Base-by-base conservation (phyloP, 2,888 invertebrate genomes). In the Phanerotoma sp. region DNA sequence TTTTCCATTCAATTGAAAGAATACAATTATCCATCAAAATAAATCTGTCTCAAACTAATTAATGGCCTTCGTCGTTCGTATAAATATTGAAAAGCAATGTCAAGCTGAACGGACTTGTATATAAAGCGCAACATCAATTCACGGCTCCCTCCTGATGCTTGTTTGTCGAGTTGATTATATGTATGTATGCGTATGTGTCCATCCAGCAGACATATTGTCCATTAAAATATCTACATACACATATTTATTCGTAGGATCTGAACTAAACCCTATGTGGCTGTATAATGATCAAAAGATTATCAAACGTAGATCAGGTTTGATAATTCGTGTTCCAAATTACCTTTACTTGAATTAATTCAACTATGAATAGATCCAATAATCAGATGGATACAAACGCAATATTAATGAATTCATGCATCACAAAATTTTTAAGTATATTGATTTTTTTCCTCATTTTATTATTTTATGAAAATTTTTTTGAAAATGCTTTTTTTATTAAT, bases 101-200 rank as follows among this genome's bases (percentile, higher is more conserved):
- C 13, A 37, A 48, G 37, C 16, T 44, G 44, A 47, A 49, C 50
- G 51, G 49, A 45, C 37, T 46, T 51, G 51, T 49, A 44, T 21
- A 37, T 41, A 21, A 51, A 45, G 45, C 45, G 45, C 54, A 51
- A 53, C 41, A 32, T 41, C 45, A 28, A 25, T 21, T 37, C 40
- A 35, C 21, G 9, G 5, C 42, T 21, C 32, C 21, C 20, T n/a
- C 18, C 44, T 44, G 35, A 37, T 35, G 28, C 33, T 32, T 38
- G 38, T 51, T 42, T 35, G 35, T 41, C 44, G 21, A 21, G 40
- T 42, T 22, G 18, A 35, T 51, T 38, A 45, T 51, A 46, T 25
- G 42, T 20, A 16, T 46, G 16, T 37, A 22, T 44, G 21, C 45
- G 20, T 45, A 28, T 37, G 45, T n/a, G 42, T 50, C 32, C 50